Evolutionary conservation across 1,140 invertebrate species (phyloP), one percentile per base, ranked within the genome.

Genomic region (Coenobita brevimanus): DNA sequence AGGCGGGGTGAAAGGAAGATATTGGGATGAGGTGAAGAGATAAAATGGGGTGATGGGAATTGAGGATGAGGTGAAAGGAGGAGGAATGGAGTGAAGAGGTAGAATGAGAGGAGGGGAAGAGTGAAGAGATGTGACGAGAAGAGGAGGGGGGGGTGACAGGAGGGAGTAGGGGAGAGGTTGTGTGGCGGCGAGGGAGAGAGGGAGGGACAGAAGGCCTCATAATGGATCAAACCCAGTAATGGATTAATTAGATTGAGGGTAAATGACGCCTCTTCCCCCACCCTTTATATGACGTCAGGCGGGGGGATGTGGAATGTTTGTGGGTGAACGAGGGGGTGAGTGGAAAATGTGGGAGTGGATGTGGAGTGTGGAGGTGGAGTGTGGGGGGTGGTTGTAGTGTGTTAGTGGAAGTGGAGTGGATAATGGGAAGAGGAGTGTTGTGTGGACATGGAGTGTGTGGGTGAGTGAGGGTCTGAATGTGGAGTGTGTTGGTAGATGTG

Each of bases 231-330:
- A 27, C 75, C 76, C 43, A 33, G 75, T 87, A 87, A 87, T 87
- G 84, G 84, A 87, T 87, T 87, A 87, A 87, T 87, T 87, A 87
- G 84, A 87, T 87, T 87, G 84, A 67, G 84, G 75, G 75, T 87
- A 87, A 87, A 79, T 75, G 84, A 87, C 84, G 50, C 78, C 46
- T 36, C 50, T 30, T 21, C 46, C 4, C 84, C 38, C 3, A 13
- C 76, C 64, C 62, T 54, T 15, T 17, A 30, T 30, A 50, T 76
- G 24, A 60, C 36, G 54, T 60, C 54, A 46, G 4, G 64, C 6
- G 21, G 54, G 54, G 13, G 54, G 54, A 13, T 10, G 54, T 57
- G 54, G 54, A 13, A n/a, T 57, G 54, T 57, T 57, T 10, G 1
- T 27, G 46, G 2, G 41, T n/a, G 69, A 1, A 17, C 8, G 71